A percentile compares a stretch with the other conserved stretches of the same genome.
These are phyloP conservation scores for Phytoseiulus persimilis DNA, from an alignment of 2,888 invertebrate species.

Conservation along the genomic window DNA sequence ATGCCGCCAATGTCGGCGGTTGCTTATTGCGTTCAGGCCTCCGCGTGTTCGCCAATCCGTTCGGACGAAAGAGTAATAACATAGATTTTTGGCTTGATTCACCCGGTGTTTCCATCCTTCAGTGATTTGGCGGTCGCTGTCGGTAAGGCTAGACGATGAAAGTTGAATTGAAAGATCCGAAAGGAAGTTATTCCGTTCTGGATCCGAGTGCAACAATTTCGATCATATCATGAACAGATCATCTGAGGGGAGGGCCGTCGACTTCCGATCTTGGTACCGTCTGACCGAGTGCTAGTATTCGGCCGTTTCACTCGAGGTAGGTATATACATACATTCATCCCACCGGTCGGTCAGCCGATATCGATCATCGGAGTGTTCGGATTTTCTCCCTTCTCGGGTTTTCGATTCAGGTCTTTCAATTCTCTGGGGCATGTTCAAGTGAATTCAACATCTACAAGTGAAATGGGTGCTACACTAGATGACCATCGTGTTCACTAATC, in stretches of 20 bases:
- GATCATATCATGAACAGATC: background rate
- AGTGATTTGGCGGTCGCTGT: background rate
- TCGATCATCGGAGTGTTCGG: too few species aligned
- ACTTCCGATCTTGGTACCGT: background rate
- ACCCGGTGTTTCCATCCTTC: background rate
- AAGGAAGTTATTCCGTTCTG: background rate
- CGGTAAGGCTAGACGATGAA: background rate
- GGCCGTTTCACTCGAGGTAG: too few species aligned
- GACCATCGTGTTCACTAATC: constrained; percentile 37
- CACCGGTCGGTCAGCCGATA: background rate
- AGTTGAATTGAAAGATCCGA: background rate
- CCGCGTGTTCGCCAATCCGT: background rate
- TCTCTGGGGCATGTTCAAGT: too few species aligned
- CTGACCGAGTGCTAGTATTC: background rate
- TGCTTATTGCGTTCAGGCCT: background rate
- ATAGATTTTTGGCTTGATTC: constrained; percentile 34
- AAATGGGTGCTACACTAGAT: constrained; percentile 25
- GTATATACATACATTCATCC: background rate
- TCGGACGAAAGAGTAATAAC: constrained; percentile 13
- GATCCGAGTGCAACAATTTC: background rate
- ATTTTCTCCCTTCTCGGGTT: too few species aligned
- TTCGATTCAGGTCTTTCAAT: background rate
- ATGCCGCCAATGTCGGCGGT: background rate
- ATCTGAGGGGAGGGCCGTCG: background rate
- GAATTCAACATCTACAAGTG: background rate